Base-by-base conservation (phyloP, 2,888 invertebrate genomes). In the Tanypteryx hageni region DNA sequence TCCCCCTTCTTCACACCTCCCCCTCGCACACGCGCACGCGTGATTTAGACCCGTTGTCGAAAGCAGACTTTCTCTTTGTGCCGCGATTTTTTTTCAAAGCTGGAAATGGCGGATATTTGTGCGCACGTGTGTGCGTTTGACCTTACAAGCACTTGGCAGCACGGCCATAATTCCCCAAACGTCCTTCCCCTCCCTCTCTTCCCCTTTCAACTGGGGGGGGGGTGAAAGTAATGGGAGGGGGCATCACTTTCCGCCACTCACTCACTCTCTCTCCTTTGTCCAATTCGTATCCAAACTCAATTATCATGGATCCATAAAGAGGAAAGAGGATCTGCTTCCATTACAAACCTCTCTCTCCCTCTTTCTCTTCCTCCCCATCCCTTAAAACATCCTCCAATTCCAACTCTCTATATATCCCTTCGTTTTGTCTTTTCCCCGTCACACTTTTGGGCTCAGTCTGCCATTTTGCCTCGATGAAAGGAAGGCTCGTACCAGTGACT, bases 121-220 rank as follows among this genome's bases (percentile, higher is more conserved):
- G 4, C 68, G 22, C 68, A 9, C 14, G 76, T 27, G 22, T 76
- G 11, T 76, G 76, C 76, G 76, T 76, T 76, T 76, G 76, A 76
- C 76, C 76, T 68, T 68, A 68, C 68, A 68, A 68, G 68, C n/a
- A 68, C 68, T 68, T 68, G 68, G 68, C 68, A n/a, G 76, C 76
- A 76, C 27, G 76, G 76, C 16, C 76, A 76, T 76, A 76, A 76
- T 76, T 76, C 13, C 22, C 27, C 76, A 27, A 27, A 68, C 13
- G 68, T 11, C 44, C 68, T 3, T 22, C 68, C 68, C 64, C 64
- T 64, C 64, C n/a, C 76, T n/a, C 14, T 11, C 10, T 7, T 5
- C 76, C 0, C 22, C 44, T 44, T 44, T 44, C n/a, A n/a, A n/a
- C n/a, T n/a, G n/a, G n/a, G n/a, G n/a, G n/a, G n/a, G n/a, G n/a